Evolutionary conservation across 2,888 invertebrate genomes (phyloP), one percentile per base, ranked within the genome.

Genomic region (Agrotis clavis): DNA sequence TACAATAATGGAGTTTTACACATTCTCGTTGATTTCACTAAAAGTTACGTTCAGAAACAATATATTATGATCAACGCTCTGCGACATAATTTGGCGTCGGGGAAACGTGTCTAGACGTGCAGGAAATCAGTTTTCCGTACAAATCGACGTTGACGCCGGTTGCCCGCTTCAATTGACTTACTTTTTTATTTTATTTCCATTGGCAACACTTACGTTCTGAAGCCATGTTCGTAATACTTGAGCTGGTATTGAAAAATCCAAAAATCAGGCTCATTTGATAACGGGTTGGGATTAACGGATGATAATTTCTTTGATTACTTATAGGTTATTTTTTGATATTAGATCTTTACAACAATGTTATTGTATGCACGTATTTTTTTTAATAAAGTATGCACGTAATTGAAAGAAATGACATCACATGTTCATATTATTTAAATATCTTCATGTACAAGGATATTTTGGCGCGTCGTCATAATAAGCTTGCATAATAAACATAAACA

Each of bases 81-180:
- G 86, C 89, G 89, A 82, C 85, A 85, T 87, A 90, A 92, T 91
- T 90, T 71, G 81, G 76, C 69, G 82, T 72, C 83, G 85, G 90
- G 93, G 92, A 90, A 91, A 90, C 87, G 81, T 84, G 95, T 95
- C 95, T 95, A 95, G 95, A 95, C 95, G 88, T 88, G 81, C 90
- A 90, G 94, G 94, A 94, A 94, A 95, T 94, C 92, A 89, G 89
- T 89, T 94, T 94, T 91, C 88, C 88, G 90, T 88, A 77, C 86
- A 86, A 85, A 82, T 87, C 79, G 82, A 83, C 76, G 82, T 80
- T 86, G 88, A 85, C 89, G 88, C 85, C 85, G 86, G 83, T 83
- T 64, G 71, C 62, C 16, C 65, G 69, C 67, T 67, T 75, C 72
- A 65, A 80, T 76, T 84, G 74, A 73, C 71, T 77, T 60, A 68